Evolutionary conservation across 2,888 invertebrate genomes (phyloP), one percentile per base, ranked within the genome.

Genomic region (Ichneumoninae sp.): DNA sequence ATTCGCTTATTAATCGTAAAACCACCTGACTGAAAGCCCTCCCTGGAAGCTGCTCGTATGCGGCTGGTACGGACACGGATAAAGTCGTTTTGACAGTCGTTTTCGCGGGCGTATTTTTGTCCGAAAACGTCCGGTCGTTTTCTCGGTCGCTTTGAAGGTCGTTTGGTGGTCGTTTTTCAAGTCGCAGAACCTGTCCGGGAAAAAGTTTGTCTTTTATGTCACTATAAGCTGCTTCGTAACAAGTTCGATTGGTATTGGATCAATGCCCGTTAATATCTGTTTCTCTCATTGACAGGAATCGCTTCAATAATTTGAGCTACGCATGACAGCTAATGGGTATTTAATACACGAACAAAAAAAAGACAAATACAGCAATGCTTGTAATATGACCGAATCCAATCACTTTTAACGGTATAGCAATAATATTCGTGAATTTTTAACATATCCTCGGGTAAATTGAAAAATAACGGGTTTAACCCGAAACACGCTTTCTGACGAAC

Each of bases 261-360:
- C 52, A 54, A 1, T 54, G 54, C 44, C 26, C 52, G 47, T 60
- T 22, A 1, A 60, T 36, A 19, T 22, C 44, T 16, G 57, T 10
- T 30, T 66, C 71, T 71, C 63, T 74, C 26, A 52, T 66, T 66
- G 69, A 74, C 36, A 63, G 30, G 44, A 75, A 71, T 80, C 54
- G 63, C 22, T 57, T 47, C 74, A 26, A 70, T 73, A 78, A 73
- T 78, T 74, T 73, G 52, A 73, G 77, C 68, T 63, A 33, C 33
- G 22, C 5, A 36, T 71, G 30, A 30, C 74, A 69, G 73, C 75
- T 75, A 75, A 83, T 79, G 79, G 79, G 74, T 79, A 79, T 79
- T 79, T 83, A 83, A 83, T 83, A 65, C 74, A 65, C 19, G 66
- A 78, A 26, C 1, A 54, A 30, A 33, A 74, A 36, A 54, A 26